phyloP scores from a whole-genome alignment of 2,888 invertebrate genomes.

The Cabera pusaria region DNA sequence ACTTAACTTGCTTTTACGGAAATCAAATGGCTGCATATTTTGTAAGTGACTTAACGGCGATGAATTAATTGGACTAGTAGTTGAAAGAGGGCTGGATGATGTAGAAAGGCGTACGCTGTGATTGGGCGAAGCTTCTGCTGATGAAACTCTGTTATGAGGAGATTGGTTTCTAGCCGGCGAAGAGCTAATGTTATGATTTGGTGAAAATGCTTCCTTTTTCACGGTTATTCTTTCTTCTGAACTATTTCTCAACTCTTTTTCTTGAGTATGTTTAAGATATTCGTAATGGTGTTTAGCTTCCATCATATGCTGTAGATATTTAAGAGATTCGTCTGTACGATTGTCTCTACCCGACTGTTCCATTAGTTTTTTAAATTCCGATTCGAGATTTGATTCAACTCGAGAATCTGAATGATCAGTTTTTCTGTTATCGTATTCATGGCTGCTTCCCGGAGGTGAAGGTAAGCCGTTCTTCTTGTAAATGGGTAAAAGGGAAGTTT shows the following conservation, averaged over 20 bases:
- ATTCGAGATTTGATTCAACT: conserved; percentile 81
- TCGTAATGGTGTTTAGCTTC: conserved; percentile 72
- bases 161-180: conserved; percentile 57
- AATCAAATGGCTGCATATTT: conserved; percentile 98
- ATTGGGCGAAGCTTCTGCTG: conserved; percentile 69
- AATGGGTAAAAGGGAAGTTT: conserved; percentile 80
- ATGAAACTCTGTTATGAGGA: conserved; percentile 57
- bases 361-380: conserved; percentile 81
- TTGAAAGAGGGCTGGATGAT: conserved; percentile 73
- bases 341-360: conserved; percentile 80
- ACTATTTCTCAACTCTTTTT: conserved; percentile 51
- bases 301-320: conserved; percentile 75
- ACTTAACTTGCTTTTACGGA: conserved; percentile 85
- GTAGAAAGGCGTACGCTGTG: conserved; percentile 68
- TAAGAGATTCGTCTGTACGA: conserved; percentile 67
- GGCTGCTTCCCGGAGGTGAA: conserved; percentile 80
- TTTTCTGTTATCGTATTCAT: conserved; percentile 57
- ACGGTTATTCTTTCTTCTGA: conserved; percentile 46
- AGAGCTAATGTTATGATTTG: conserved; percentile 45
- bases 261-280: conserved; percentile 68
- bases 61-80: conserved; percentile 85
- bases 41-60: conserved; percentile 95
- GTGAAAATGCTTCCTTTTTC: conserved; percentile 63
- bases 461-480: conserved; percentile 75
- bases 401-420: conserved; percentile 63